phyloP scores from a whole-genome alignment of 2,797 vertebrate genomes.

The Pseudocheirus occidentalis region DNA sequence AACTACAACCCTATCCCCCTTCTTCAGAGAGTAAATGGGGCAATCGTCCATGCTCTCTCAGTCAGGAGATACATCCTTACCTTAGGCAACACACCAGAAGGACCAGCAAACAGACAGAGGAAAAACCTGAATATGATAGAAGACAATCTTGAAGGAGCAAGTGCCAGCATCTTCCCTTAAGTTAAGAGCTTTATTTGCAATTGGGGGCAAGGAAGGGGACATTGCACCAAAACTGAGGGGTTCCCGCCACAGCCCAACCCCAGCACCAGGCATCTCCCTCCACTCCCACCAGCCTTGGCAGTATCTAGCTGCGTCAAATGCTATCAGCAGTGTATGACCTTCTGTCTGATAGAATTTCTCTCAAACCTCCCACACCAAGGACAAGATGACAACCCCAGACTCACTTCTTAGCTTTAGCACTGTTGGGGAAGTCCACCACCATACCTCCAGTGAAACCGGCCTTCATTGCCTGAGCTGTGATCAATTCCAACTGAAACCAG shows the following conservation, averaged over 20 bases:
- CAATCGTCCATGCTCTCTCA: background rate
- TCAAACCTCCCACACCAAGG: background rate
- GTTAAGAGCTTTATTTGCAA: background rate
- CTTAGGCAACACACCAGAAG: constrained; percentile 89
- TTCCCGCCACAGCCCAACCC: background rate
- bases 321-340: background rate
- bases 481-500: constrained; percentile 91
- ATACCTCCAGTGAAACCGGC: constrained; percentile 96
- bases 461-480: constrained; percentile 94
- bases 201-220: no score
- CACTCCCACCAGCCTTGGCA: no score
- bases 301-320: no score
- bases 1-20: background rate
- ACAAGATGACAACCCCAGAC: constrained; percentile 60
- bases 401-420: constrained; percentile 97
- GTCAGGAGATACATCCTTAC: constrained; percentile 82
- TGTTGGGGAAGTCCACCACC: constrained; percentile 98
- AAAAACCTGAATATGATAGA: constrained; percentile 89
- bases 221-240: background rate
- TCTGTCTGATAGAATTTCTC: background rate
- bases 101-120: constrained; percentile 94
- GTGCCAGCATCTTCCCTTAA: no score
- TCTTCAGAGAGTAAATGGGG: background rate
- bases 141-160: background rate
- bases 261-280: background rate